Conservation (phyloP, 92 coral and sea anemone species). For the Actinostola sp. region DNA sequence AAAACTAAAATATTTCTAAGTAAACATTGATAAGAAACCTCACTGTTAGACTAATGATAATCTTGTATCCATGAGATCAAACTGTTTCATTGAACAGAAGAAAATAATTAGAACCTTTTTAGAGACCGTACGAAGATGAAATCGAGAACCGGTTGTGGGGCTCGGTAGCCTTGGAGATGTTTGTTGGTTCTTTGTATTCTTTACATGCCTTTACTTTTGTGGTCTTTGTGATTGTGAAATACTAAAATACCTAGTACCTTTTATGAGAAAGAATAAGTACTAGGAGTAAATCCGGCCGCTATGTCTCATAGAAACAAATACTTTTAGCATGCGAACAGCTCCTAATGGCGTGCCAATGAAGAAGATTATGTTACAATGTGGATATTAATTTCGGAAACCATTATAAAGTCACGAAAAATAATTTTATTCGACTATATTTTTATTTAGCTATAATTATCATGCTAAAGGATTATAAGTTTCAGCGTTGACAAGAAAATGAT, state of each 20-base stretch:
- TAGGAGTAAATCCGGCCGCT: not conserved
- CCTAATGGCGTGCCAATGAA: conserved; percentile 1
- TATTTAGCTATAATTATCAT: too few species aligned
- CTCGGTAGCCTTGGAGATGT: conserved; percentile 8
- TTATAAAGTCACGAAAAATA: conserved; percentile 8
- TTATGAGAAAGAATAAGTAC: not conserved
- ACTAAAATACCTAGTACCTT: too few species aligned
- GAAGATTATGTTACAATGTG: not conserved
- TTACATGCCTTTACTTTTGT: not conserved
- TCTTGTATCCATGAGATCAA: conserved; percentile 5
- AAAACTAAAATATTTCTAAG: conserved; percentile 23
- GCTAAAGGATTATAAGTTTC: too few species aligned
- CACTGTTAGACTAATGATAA: conserved; percentile 28
- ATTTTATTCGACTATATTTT: too few species aligned
- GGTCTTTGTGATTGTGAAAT: not conserved
- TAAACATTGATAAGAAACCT: conserved; percentile 32
- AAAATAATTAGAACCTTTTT: not conserved
- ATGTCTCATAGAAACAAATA: not conserved
- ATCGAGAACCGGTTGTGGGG: not conserved
- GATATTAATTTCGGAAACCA: conserved; percentile 1
- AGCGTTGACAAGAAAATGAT: not conserved
- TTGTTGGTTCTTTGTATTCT: not conserved
- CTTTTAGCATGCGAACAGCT: not conserved
- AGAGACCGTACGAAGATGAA: not conserved
- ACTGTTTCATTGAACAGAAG: conserved; percentile 1